A percentile compares a stretch with the other conserved stretches of the same genome.
phyloP scores from a whole-genome alignment of 2,888 invertebrate genomes.

The Dynastes maya region DNA sequence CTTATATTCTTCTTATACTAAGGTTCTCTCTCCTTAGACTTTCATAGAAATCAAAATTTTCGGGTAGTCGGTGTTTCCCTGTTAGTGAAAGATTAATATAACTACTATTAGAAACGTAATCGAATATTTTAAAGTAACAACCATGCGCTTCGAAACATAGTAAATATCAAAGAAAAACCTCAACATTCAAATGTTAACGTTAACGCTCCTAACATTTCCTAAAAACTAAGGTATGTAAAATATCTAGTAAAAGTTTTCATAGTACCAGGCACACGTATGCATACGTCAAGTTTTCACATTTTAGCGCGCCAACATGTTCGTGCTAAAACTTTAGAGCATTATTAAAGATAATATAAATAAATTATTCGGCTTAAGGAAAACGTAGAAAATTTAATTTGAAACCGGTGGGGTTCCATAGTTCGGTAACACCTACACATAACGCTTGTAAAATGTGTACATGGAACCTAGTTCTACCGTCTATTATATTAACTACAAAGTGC shows the following conservation, averaged over 20 bases:
- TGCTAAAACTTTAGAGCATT: background rate
- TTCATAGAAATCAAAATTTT: too few species aligned
- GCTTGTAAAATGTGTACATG: background rate
- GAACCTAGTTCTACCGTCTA: background rate
- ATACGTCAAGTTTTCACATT: background rate
- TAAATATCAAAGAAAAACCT: too few species aligned
- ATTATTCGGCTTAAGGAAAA: background rate
- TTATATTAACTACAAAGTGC: background rate
- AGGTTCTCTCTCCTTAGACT: too few species aligned
- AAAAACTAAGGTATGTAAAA: background rate
- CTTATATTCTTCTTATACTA: too few species aligned
- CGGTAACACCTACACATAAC: background rate
- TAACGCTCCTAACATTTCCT: background rate
- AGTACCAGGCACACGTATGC: slow-evolving; percentile 5
- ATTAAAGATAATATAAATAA: slow-evolving; percentile 15
- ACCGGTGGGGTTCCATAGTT: background rate
- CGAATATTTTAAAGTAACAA: too few species aligned
- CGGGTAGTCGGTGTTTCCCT: too few species aligned
- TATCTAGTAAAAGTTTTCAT: background rate
- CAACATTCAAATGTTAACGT: background rate
- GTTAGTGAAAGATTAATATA: too few species aligned
- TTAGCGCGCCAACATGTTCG: background rate
- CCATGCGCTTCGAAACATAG: too few species aligned
- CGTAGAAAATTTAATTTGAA: slow-evolving; percentile 1
- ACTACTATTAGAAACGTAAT: too few species aligned